phyloP scores from a whole-genome alignment of 35 echinoderm and acorn worm genomes.

The Patiria miniata region DNA sequence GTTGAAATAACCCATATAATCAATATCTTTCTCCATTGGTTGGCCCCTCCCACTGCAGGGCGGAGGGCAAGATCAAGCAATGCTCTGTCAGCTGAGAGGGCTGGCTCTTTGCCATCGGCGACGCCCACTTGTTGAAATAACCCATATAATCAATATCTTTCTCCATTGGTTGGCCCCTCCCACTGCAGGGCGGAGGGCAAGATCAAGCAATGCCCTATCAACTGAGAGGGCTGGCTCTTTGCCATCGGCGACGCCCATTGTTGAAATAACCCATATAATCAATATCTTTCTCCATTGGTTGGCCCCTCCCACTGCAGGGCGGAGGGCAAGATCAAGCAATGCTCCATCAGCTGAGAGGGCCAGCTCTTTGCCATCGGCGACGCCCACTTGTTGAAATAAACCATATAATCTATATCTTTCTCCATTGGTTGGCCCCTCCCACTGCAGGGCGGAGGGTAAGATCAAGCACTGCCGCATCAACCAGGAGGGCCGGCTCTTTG shows the following conservation, averaged over 20 bases:
- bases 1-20: not conserved
- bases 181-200: slow-evolving; percentile 92
- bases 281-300: too few species aligned
- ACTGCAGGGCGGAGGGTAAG: slow-evolving; percentile 95
- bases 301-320: slow-evolving; percentile 56
- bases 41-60: slow-evolving; percentile 50
- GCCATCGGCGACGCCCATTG: slow-evolving; percentile 90
- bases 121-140: slow-evolving; percentile 72
- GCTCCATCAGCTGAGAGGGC: slow-evolving; percentile 94
- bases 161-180: not conserved
- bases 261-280: not conserved
- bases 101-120: slow-evolving; percentile 89
- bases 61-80: slow-evolving; percentile 98
- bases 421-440: not conserved
- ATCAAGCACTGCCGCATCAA: slow-evolving; percentile 99
- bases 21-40: not conserved
- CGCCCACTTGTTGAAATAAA: slow-evolving; percentile 62
- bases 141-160: not conserved
- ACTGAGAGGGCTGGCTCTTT: slow-evolving; percentile 88
- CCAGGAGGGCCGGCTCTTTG: slow-evolving; percentile 89
- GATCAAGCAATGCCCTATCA: slow-evolving; percentile 99
- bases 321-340: slow-evolving; percentile 98
- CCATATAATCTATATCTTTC: not conserved
- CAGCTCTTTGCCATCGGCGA: slow-evolving; percentile 88
- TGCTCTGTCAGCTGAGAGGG: slow-evolving; percentile 97